phyloP scores from a whole-genome alignment of 2,113 vertebrate genomes.

The Manacus vitellinus region DNA sequence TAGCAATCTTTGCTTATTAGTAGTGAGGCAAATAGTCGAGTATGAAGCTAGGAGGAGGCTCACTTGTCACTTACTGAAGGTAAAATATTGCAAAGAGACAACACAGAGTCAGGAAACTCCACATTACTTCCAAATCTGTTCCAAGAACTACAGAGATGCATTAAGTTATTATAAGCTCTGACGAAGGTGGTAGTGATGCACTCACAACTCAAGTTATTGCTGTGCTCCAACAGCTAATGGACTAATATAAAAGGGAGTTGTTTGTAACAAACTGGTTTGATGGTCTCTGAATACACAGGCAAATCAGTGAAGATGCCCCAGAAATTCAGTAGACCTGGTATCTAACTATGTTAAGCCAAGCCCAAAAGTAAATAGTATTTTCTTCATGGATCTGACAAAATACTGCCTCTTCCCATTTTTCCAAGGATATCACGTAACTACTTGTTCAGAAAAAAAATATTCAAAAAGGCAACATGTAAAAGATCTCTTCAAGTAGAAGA shows the following conservation, averaged over 20 bases:
- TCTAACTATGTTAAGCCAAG: not conserved
- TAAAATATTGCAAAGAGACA: constrained; percentile 7
- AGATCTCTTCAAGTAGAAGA: not conserved
- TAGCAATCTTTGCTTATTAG: not conserved
- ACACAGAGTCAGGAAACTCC: not conserved
- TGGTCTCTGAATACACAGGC: not conserved
- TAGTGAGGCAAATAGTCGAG: not conserved
- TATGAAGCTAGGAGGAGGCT: not conserved
- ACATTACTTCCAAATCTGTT: constrained; percentile 10
- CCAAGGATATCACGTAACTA: not conserved
- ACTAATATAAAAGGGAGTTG: not conserved
- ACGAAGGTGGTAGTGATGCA: not conserved
- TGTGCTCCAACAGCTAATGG: not conserved
- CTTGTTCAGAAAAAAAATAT: not conserved
- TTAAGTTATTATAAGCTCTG: not conserved
- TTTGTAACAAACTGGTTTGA: not conserved
- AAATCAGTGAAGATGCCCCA: not conserved
- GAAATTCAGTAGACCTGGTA: not conserved
- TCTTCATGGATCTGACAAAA: not conserved
- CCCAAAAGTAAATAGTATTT: not conserved
- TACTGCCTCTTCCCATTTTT: not conserved
- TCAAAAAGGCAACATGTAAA: not conserved
- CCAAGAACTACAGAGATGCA: not conserved
- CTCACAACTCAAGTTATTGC: not conserved
- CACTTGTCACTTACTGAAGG: constrained; percentile 32